Evolutionary conservation across 2,113 vertebrate species (phyloP).

Genomic region (Mesoclemmys tuberculata): DNA sequence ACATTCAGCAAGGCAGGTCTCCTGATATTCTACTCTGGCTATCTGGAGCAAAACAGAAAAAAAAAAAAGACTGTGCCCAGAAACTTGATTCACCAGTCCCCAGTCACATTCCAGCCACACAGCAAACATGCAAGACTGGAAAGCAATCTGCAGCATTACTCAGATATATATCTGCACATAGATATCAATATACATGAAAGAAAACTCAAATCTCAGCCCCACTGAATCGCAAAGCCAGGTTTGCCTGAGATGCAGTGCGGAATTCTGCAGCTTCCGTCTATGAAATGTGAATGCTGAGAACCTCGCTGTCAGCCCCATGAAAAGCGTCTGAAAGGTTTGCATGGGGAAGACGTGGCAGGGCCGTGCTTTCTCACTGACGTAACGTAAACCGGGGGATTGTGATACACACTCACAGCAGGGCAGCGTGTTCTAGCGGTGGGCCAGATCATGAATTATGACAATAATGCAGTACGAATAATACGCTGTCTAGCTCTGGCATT

Average conservation of each 20-base stretch:
- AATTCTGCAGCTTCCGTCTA: not conserved
- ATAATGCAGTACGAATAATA: too few relatives aligned
- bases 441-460: too few relatives aligned
- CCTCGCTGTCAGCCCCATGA: not conserved
- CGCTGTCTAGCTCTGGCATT: not conserved
- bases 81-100: not conserved
- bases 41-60: not conserved
- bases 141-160: not conserved
- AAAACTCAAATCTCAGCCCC: not conserved
- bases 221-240: conserved; percentile 7
- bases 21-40: not conserved
- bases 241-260: not conserved
- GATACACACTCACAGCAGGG: too few relatives aligned
- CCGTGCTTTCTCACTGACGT: not conserved
- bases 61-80: not conserved
- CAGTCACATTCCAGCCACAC: not conserved
- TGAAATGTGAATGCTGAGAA: not conserved
- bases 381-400: not conserved
- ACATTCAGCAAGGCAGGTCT: not conserved
- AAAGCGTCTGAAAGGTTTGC: not conserved
- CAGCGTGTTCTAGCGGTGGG: too few relatives aligned
- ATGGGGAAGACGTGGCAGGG: not conserved
- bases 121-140: not conserved
- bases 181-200: not conserved
- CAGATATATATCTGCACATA: not conserved